Percentiles rank a stretch among this genome's conserved stretches.
These are phyloP conservation scores for Salminus brasiliensis DNA, from an alignment of 2,113 vertebrate genomes.

Conservation along the genomic window DNA sequence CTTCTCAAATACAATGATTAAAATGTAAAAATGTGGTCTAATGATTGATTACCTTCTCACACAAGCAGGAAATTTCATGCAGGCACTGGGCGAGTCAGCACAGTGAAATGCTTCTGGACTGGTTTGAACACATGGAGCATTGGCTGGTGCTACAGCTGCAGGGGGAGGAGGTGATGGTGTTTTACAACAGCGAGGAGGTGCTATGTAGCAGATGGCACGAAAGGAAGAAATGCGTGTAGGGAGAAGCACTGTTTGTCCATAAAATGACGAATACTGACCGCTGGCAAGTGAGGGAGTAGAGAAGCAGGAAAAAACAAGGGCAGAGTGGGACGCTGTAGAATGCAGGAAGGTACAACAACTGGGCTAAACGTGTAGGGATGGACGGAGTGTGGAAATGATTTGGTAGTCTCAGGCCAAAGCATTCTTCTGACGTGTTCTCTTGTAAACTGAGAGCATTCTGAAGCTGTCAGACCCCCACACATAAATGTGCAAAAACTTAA, in stretches of 20 bases:
- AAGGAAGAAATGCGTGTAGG: background rate
- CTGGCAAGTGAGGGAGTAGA: background rate
- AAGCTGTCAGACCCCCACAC: too few species aligned
- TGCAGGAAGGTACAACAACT: too few species aligned
- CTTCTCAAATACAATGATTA: too few species aligned
- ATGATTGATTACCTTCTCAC: too few species aligned
- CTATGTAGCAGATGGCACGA: background rate
- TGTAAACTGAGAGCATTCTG: too few species aligned
- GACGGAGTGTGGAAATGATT: too few species aligned
- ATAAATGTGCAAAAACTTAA: too few species aligned
- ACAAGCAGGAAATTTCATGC: constrained; percentile 26
- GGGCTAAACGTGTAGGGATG: too few species aligned
- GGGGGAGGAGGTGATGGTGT: constrained; percentile 3
- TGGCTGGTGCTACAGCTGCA: background rate
- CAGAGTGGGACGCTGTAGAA: too few species aligned
- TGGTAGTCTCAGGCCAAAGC: too few species aligned
- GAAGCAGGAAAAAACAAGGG: background rate
- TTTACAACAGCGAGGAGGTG: background rate
- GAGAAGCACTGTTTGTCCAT: background rate
- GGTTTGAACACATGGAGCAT: constrained; percentile 27
- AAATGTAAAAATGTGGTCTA: too few species aligned
- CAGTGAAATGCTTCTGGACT: constrained; percentile 38
- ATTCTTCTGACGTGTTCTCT: too few species aligned
- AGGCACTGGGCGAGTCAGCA: constrained; percentile 36
- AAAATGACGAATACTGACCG: background rate